phyloP scores from a whole-genome alignment of 2,113 vertebrate genomes.

The Acrocephalus arundinaceus region DNA sequence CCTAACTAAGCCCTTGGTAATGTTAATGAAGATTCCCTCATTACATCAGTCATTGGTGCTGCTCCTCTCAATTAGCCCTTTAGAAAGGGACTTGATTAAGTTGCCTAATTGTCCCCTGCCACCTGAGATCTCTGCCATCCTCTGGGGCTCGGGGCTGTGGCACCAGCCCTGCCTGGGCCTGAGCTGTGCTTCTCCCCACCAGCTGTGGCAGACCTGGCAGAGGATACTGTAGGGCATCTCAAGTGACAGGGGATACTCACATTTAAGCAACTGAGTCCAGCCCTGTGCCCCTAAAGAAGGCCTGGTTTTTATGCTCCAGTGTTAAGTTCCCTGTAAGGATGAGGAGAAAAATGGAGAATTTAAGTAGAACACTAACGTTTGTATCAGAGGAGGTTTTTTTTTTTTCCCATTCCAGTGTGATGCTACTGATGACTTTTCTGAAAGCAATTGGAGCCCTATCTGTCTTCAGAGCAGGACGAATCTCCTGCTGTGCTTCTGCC shows the following conservation, averaged over 20 bases:
- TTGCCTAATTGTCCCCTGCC: background rate
- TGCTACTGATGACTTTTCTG: background rate
- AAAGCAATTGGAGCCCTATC: background rate
- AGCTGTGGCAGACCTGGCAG: background rate
- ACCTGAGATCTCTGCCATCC: background rate
- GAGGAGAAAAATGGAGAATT: background rate
- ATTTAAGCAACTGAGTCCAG: background rate
- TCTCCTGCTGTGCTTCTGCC: background rate
- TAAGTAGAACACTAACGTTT: background rate
- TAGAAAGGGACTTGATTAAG: slow-evolving; percentile 44
- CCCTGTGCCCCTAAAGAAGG: slow-evolving; percentile 16
- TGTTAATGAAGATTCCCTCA: background rate
- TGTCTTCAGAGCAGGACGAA: background rate
- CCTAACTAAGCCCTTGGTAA: slow-evolving; percentile 30
- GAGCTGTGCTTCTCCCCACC: background rate
- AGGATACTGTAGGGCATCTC: background rate
- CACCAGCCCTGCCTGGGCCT: background rate
- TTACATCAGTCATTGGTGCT: background rate
- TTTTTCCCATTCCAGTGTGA: background rate
- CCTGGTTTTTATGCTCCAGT: background rate
- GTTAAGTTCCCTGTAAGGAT: background rate
- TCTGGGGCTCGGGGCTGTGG: background rate
- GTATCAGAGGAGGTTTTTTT: background rate
- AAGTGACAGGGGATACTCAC: background rate
- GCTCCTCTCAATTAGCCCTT: slow-evolving; percentile 38